These are phyloP conservation scores for Polymixis lichenea DNA, from an alignment of 2,888 invertebrate genomes.

Conservation along the genomic window DNA sequence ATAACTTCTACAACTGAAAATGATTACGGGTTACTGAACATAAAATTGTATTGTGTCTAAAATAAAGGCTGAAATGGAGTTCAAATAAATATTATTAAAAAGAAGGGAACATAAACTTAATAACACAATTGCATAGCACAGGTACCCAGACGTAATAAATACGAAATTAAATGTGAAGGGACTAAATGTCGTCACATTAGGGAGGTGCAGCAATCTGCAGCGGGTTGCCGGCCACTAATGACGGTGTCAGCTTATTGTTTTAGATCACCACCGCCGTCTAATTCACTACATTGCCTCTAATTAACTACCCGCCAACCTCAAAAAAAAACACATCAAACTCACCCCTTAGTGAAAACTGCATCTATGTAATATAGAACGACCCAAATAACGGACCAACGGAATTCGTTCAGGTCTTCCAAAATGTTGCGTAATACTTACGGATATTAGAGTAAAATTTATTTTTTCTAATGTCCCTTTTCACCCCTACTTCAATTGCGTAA, in stretches of 20 bases:
- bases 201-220: slow-evolving; percentile 81
- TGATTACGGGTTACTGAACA: slow-evolving; percentile 14
- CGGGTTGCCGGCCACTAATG: slow-evolving; percentile 78
- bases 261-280: slow-evolving; percentile 88
- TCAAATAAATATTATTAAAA: slow-evolving; percentile 37
- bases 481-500: slow-evolving; percentile 79
- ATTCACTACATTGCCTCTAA: slow-evolving; percentile 86
- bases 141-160: slow-evolving; percentile 77
- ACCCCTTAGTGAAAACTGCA: slow-evolving; percentile 85
- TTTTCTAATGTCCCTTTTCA: slow-evolving; percentile 71
- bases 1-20: background rate
- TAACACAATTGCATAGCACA: slow-evolving; percentile 62
- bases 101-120: slow-evolving; percentile 50
- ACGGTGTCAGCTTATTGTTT: slow-evolving; percentile 88
- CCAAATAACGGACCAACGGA: slow-evolving; percentile 73
- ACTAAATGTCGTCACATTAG: slow-evolving; percentile 87
- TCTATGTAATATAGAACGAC: slow-evolving; percentile 71
- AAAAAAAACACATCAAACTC: slow-evolving; percentile 82
- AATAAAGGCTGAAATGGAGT: slow-evolving; percentile 4
- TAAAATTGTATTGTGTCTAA: background rate
- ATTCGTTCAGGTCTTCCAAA: slow-evolving; percentile 44
- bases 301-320: slow-evolving; percentile 80
- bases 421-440: slow-evolving; percentile 55
- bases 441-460: slow-evolving; percentile 56
- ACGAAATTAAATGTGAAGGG: slow-evolving; percentile 76